phyloP scores from a whole-genome alignment of 2,113 vertebrate species.

The Bos taurus region DNA sequence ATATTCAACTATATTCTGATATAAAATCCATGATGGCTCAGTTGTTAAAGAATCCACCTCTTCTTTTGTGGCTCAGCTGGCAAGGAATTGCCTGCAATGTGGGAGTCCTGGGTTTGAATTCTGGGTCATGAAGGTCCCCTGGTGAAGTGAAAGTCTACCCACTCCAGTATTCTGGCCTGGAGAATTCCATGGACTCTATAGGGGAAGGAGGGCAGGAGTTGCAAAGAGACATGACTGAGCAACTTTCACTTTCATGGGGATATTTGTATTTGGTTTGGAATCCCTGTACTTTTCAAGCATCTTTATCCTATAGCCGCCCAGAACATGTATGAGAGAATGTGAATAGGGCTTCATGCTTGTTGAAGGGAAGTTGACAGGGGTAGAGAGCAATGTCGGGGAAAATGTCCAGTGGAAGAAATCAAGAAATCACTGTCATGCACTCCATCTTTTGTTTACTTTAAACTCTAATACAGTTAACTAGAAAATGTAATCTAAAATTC shows the following conservation, averaged over 20 bases:
- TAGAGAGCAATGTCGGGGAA: rapidly evolving
- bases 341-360: neutral
- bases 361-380: rapidly evolving
- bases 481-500: neutral
- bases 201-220: neutral
- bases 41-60: neutral
- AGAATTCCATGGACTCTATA: neutral
- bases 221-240: neutral
- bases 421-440: too few relatives aligned
- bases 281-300: neutral
- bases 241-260: neutral
- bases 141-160: neutral
- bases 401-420: neutral
- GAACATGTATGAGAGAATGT: neutral
- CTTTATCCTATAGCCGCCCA: neutral
- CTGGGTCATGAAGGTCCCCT: neutral
- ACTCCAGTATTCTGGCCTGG: neutral
- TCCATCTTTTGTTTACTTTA: neutral
- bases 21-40: neutral
- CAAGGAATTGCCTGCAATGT: neutral
- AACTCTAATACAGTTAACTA: neutral
- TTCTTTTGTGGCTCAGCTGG: neutral
- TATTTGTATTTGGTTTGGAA: neutral
- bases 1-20: neutral
- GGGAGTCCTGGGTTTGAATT: neutral